Conservation (phyloP, 2,113 vertebrate genomes). For the Xenopus tropicalis region DNA sequence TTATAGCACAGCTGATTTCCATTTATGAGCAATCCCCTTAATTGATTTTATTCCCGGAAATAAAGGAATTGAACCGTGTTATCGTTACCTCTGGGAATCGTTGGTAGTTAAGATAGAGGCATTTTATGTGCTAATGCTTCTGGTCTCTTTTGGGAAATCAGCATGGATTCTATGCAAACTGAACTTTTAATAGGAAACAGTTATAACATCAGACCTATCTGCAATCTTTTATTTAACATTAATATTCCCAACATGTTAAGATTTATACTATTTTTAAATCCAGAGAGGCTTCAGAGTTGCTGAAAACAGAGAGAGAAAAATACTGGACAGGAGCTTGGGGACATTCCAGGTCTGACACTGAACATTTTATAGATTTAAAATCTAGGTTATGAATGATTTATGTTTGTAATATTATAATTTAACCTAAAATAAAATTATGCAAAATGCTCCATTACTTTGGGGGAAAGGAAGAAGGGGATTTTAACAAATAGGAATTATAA, state of each 20-base stretch:
- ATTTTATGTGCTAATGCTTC: background rate
- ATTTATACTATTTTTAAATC: no score
- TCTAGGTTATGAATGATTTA: no score
- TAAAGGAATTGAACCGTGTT: background rate
- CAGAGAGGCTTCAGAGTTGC: no score
- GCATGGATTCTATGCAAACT: background rate
- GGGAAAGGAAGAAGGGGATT: no score
- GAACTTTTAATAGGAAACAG: background rate
- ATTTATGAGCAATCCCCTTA: constrained; percentile 2
- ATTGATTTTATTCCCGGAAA: background rate
- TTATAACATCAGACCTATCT: background rate
- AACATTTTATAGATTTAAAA: no score
- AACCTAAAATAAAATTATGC: no score
- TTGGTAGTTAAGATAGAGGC: background rate
- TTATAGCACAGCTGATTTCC: background rate
- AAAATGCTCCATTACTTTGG: no score
- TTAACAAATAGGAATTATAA: no score
- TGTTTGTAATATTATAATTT: no score
- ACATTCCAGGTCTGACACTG: no score
- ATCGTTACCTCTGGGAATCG: background rate
- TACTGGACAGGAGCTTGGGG: no score
- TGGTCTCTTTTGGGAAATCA: background rate
- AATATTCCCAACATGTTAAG: background rate
- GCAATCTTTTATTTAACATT: background rate
- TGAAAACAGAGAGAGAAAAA: no score